phyloP scores from a whole-genome alignment of 2,113 vertebrate genomes.

The Oreochromis aureus region DNA sequence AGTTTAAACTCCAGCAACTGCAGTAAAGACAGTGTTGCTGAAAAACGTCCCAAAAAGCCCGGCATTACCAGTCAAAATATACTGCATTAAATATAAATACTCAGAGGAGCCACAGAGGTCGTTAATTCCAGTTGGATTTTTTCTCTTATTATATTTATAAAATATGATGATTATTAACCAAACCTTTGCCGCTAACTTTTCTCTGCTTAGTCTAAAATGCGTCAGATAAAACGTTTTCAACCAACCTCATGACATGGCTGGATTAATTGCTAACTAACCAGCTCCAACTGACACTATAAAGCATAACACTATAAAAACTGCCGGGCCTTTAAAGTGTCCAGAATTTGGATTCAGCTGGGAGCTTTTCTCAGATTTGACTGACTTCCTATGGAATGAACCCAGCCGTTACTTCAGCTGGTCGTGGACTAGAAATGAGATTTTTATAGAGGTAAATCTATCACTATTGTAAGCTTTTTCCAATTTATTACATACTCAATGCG shows the following conservation, averaged over 20 bases:
- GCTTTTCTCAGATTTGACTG: background rate
- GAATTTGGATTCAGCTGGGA: accelerated
- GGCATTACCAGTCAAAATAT: accelerated
- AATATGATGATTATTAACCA: background rate
- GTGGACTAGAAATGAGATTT: accelerated
- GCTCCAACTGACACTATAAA: background rate
- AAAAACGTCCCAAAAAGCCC: background rate
- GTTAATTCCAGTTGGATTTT: background rate
- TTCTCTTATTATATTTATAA: background rate
- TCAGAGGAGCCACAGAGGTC: background rate
- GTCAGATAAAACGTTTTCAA: background rate
- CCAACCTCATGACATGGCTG: background rate
- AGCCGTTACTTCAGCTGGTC: background rate
- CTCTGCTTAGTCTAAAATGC: background rate
- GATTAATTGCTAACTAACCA: background rate
- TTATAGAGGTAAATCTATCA: background rate
- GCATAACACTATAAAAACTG: background rate
- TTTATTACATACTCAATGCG: background rate
- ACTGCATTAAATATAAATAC: background rate
- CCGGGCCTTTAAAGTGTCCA: background rate
- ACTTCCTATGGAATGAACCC: background rate
- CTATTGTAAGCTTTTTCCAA: background rate
- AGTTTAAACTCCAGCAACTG: background rate
- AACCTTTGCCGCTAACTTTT: background rate
- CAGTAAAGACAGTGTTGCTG: background rate